Evolutionary conservation across 2,113 vertebrate genomes (phyloP).

Genomic region (Trochalopteron elliotii): DNA sequence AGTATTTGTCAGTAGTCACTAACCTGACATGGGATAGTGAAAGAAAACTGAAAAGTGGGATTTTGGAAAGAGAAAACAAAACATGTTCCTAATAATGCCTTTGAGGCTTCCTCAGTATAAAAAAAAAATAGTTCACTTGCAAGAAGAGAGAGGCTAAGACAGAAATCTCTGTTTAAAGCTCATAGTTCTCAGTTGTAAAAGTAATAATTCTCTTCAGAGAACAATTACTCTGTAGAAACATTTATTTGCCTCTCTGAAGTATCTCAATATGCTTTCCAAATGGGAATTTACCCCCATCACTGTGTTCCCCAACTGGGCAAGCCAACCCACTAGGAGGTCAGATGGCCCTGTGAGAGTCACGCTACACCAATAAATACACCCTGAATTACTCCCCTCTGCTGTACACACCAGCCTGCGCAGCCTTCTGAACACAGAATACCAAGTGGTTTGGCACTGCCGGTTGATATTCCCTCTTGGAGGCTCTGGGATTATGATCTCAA

Average conservation of each 20-base stretch:
- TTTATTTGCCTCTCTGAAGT: slow-evolving; percentile 6
- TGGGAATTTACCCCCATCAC: not conserved
- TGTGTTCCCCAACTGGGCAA: not conserved
- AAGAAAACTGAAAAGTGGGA: slow-evolving; percentile 31
- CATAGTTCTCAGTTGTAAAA: not conserved
- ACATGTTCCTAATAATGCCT: slow-evolving; percentile 41
- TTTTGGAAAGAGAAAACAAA: slow-evolving; percentile 40
- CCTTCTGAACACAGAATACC: slow-evolving; percentile 22
- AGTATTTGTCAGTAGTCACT: slow-evolving; percentile 64
- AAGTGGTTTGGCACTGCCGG: slow-evolving; percentile 36
- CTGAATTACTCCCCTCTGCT: slow-evolving; percentile 18
- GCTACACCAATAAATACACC: slow-evolving; percentile 24
- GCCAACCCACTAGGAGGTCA: not conserved
- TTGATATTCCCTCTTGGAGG: slow-evolving; percentile 29
- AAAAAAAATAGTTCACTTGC: not conserved
- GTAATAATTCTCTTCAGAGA: slow-evolving; percentile 31
- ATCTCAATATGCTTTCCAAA: slow-evolving; percentile 6
- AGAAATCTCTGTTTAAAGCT: slow-evolving; percentile 22
- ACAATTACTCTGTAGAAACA: not conserved
- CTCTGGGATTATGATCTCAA: slow-evolving; percentile 22
- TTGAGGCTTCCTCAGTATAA: slow-evolving; percentile 15
- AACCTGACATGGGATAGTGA: slow-evolving; percentile 42
- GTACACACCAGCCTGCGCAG: not conserved
- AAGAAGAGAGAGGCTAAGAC: slow-evolving; percentile 11
- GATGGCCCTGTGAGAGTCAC: not conserved